Conservation (phyloP, 2,113 vertebrate genomes). For the Philantomba maxwellii region DNA sequence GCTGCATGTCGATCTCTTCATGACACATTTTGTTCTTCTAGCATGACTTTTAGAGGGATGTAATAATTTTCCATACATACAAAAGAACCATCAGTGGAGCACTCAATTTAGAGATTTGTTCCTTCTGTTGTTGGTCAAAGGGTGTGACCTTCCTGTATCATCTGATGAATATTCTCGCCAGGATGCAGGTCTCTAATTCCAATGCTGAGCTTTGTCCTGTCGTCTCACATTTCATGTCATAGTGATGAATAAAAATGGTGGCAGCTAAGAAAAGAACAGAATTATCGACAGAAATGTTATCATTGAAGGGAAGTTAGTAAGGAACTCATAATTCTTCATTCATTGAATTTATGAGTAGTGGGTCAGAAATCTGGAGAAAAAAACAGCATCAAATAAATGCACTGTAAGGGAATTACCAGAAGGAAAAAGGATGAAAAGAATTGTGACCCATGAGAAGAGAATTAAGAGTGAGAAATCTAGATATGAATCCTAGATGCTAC, state of each 20-base stretch:
- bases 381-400: neutral
- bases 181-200: neutral
- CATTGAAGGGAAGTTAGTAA: neutral
- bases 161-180: neutral
- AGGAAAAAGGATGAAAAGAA: neutral
- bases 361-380: neutral
- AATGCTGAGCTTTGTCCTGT: neutral
- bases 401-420: neutral
- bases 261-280: neutral
- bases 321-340: neutral
- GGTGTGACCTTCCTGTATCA: neutral
- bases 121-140: neutral
- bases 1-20: neutral
- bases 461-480: neutral
- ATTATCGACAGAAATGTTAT: neutral
- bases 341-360: neutral
- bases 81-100: neutral
- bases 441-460: neutral
- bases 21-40: neutral
- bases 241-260: neutral
- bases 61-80: neutral
- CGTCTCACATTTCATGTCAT: neutral
- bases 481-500: neutral
- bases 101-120: neutral
- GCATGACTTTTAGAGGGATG: neutral